Percentiles rank a stretch among this genome's conserved stretches.
phyloP scores from a whole-genome alignment of 2,888 invertebrate species.

The Caenorhabditis sp. region DNA sequence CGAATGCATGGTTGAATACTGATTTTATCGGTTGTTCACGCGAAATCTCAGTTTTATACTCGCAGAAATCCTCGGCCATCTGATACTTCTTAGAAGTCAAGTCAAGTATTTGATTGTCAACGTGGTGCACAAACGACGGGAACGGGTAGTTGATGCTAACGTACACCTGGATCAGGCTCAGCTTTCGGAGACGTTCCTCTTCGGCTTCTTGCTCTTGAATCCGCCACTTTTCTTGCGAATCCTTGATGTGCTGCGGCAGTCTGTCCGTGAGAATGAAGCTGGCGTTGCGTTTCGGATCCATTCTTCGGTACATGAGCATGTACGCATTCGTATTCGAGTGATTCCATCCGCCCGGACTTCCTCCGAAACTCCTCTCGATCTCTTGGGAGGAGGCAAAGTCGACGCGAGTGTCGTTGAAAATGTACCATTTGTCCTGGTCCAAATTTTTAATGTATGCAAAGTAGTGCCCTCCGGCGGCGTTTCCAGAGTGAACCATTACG shows the following conservation, averaged over 20 bases:
- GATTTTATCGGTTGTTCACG: conserved; percentile 23
- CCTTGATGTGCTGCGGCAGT: conserved; percentile 86
- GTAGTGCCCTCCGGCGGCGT: conserved; percentile 91
- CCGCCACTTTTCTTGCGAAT: conserved; percentile 84
- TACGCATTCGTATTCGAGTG: conserved; percentile 90
- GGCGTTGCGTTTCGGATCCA: conserved; percentile 70
- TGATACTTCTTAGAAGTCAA: conserved; percentile 27
- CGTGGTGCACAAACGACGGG: conserved; percentile 24
- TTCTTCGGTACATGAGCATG: conserved; percentile 90
- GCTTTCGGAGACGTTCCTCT: conserved; percentile 45
- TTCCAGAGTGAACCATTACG: conserved; percentile 93
- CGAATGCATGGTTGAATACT: conserved; percentile 47
- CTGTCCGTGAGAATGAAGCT: conserved; percentile 84
- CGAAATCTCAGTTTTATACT: conserved; percentile 52
- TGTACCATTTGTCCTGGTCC: conserved; percentile 86
- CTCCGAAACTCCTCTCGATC: conserved; percentile 86
- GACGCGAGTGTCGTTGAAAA: conserved; percentile 91
- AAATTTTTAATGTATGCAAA: conserved; percentile 89
- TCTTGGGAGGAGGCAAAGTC: conserved; percentile 80
- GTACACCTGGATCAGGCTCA: conserved; percentile 39
- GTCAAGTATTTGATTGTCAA: conserved; percentile 1
- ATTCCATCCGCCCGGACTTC: conserved; percentile 82
- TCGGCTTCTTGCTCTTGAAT: conserved; percentile 83
- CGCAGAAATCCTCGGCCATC: conserved; percentile 44
- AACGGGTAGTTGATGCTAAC: conserved; percentile 49